These are phyloP conservation scores for Mimas tiliae DNA, from an alignment of 2,888 invertebrate genomes.

Conservation along the genomic window DNA sequence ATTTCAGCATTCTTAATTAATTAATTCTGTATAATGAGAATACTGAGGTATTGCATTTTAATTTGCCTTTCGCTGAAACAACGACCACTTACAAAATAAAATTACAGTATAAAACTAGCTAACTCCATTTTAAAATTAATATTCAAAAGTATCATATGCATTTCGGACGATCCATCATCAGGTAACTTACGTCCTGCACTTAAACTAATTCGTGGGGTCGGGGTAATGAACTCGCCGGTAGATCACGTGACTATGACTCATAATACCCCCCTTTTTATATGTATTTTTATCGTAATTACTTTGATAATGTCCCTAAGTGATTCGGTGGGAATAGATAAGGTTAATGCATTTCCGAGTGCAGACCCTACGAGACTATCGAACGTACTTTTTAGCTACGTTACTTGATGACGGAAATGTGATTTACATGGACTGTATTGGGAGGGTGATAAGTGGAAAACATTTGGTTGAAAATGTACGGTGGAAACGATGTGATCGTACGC, in stretches of 20 bases:
- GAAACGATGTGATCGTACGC: too few species aligned
- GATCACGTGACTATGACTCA: slow-evolving; percentile 56
- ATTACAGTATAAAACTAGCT: not conserved
- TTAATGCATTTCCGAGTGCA: slow-evolving; percentile 23
- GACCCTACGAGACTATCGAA: not conserved
- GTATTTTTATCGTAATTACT: slow-evolving; percentile 43
- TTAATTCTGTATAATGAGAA: too few species aligned
- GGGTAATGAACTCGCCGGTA: slow-evolving; percentile 39
- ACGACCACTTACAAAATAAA: not conserved
- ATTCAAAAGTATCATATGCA: not conserved
- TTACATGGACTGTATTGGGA: not conserved
- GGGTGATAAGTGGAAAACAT: not conserved
- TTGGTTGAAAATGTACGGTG: not conserved
- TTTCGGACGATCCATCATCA: slow-evolving; percentile 10
- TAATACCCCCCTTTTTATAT: slow-evolving; percentile 35
- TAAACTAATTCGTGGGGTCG: slow-evolving; percentile 60
- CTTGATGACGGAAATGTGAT: not conserved
- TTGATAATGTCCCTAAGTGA: slow-evolving; percentile 37
- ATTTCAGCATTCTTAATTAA: too few species aligned
- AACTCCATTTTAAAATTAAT: not conserved
- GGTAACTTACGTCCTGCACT: slow-evolving; percentile 49
- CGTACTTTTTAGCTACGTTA: not conserved
- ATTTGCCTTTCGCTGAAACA: too few species aligned
- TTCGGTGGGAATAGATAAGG: slow-evolving; percentile 12
- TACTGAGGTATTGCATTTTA: too few species aligned